These are phyloP conservation scores for Chaetura pelagica DNA, from an alignment of 2,113 vertebrate genomes.

Conservation along the genomic window DNA sequence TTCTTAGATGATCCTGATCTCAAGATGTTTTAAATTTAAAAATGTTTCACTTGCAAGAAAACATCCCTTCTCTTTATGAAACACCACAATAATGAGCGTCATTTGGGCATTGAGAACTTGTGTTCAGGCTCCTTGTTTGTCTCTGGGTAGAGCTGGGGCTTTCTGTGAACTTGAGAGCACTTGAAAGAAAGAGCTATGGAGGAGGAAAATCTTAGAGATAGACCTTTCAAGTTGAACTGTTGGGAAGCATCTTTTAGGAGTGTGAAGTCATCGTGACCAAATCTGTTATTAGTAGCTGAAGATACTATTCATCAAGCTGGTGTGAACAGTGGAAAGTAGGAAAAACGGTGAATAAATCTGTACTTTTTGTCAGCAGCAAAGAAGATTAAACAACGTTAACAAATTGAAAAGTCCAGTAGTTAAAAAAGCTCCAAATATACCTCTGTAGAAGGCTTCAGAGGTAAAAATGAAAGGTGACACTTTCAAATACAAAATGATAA, in stretches of 20 bases:
- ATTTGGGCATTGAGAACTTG: not conserved
- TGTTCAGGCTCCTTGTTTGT: not conserved
- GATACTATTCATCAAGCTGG: not conserved
- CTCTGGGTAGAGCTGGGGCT: not conserved
- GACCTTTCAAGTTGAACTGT: not conserved
- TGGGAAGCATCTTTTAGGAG: not conserved
- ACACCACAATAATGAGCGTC: not conserved
- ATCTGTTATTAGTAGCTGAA: not conserved
- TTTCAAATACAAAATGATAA: conserved; percentile 19
- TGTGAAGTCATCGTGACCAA: not conserved
- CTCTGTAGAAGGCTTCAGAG: conserved; percentile 12
- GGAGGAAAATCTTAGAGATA: not conserved
- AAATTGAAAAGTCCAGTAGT: conserved; percentile 6
- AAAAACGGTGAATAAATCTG: not conserved
- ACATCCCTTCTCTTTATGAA: not conserved
- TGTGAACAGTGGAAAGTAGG: not conserved
- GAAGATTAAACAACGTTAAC: not conserved
- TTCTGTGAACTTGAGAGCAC: not conserved
- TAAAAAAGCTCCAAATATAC: not conserved
- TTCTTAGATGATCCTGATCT: not conserved
- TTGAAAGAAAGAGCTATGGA: not conserved
- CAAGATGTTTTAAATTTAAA: not conserved
- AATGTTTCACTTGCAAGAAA: not conserved
- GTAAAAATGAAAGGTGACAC: not conserved
- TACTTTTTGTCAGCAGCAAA: not conserved